Conservation (phyloP, 2,888 invertebrate genomes). For the Hirtodrosophila alboralis region DNA sequence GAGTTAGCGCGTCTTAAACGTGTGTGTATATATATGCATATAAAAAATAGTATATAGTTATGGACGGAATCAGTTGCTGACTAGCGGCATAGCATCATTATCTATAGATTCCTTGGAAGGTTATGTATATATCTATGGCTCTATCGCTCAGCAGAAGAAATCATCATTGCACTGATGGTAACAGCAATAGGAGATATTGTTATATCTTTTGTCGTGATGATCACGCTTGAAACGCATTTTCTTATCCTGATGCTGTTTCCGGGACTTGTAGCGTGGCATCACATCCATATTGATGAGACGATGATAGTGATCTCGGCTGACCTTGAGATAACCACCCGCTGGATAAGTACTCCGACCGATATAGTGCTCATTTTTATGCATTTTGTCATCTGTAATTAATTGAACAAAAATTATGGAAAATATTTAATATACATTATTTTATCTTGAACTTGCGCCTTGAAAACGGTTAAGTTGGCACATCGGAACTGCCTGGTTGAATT, state of each 20-base stretch:
- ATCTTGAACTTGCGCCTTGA: constrained; percentile 74
- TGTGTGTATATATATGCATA: constrained; percentile 3
- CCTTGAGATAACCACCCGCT: constrained; percentile 81
- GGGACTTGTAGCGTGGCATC: constrained; percentile 79
- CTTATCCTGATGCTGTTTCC: constrained; percentile 65
- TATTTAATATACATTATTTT: constrained; percentile 14
- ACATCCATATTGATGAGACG: constrained; percentile 74
- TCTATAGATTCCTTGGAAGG: background rate
- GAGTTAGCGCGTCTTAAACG: constrained; percentile 64
- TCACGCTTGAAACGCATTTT: constrained; percentile 78
- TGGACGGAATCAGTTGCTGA: constrained; percentile 65
- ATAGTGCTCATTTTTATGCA: constrained; percentile 62
- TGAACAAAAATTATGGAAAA: constrained; percentile 11
- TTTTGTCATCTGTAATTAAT: constrained; percentile 74
- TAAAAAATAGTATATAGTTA: constrained; percentile 14
- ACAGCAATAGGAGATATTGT: constrained; percentile 81
- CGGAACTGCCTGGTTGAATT: constrained; percentile 55
- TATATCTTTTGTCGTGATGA: constrained; percentile 54
- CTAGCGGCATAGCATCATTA: constrained; percentile 27
- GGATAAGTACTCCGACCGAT: constrained; percentile 80
- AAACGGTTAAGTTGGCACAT: constrained; percentile 58
- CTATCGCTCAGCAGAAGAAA: constrained; percentile 75
- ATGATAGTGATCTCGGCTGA: constrained; percentile 72
- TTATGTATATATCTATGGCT: too few relatives aligned
- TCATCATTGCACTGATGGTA: constrained; percentile 79